Conservation (phyloP, 2,797 vertebrate species). For the Ptychadena robeensis region DNA sequence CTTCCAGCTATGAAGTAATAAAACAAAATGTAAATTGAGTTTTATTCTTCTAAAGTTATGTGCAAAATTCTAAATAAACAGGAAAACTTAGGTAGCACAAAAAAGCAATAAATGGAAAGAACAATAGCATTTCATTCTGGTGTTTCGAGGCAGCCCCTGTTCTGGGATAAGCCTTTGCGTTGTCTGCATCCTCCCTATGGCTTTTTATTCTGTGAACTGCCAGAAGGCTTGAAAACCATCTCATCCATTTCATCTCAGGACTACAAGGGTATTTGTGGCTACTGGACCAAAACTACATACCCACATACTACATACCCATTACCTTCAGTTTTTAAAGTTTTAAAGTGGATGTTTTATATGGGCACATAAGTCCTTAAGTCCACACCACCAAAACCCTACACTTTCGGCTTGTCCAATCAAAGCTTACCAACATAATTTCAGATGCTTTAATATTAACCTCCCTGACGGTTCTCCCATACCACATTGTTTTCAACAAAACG, state of each 20-base stretch:
- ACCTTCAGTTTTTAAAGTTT: too few relatives aligned
- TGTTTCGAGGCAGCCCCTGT: neutral
- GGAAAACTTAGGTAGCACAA: neutral
- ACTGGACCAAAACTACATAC: neutral
- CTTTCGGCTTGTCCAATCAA: too few relatives aligned
- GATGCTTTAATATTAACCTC: too few relatives aligned
- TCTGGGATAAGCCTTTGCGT: neutral
- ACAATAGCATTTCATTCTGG: neutral
- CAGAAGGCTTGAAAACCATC: neutral
- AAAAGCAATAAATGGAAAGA: neutral
- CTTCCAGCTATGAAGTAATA: constrained; percentile 40
- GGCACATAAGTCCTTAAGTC: too few relatives aligned
- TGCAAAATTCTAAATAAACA: neutral
- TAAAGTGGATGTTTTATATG: too few relatives aligned
- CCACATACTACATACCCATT: too few relatives aligned
- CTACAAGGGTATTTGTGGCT: neutral
- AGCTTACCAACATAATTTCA: too few relatives aligned
- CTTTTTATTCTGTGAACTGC: neutral
- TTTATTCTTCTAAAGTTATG: constrained; percentile 8
- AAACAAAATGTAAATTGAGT: constrained; percentile 24
- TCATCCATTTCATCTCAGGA: neutral
- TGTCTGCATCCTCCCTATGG: neutral
- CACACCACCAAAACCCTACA: too few relatives aligned
- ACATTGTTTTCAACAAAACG: too few relatives aligned
- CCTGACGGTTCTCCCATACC: too few relatives aligned